phyloP scores from a whole-genome alignment of 2,888 invertebrate species.

The Salticus scenicus region DNA sequence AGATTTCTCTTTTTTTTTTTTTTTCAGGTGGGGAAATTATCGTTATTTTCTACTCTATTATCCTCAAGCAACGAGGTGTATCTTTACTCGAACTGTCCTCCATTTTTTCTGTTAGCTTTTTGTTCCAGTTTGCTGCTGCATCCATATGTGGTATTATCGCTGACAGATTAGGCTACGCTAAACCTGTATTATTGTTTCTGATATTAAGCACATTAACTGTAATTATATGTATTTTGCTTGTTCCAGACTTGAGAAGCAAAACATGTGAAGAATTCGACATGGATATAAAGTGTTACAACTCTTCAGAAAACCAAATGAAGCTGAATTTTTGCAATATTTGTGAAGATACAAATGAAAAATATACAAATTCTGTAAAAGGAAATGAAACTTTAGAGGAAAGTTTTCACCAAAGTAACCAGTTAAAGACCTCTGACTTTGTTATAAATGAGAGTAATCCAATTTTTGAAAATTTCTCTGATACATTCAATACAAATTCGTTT shows the following conservation, averaged over 20 bases:
- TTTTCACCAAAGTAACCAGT: neutral
- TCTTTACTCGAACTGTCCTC: neutral
- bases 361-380: neutral
- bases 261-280: neutral
- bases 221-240: neutral
- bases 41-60: neutral
- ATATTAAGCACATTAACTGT: neutral
- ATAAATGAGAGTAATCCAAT: too few species aligned
- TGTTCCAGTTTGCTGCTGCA: neutral
- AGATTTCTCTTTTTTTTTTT: too few species aligned
- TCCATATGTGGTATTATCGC: neutral
- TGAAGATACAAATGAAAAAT: neutral
- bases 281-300: neutral
- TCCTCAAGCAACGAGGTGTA: neutral
- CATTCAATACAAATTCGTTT: too few species aligned
- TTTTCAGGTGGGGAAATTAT: too few species aligned
- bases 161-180: neutral
- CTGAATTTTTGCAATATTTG: neutral
- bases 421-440: neutral
- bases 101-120: neutral
- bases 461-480: too few species aligned
- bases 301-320: neutral
- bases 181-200: neutral
- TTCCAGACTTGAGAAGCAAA: neutral
- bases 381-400: too few species aligned